Evolutionary conservation across 2,797 vertebrate genomes (phyloP).

Genomic region (Morelia viridis): DNA sequence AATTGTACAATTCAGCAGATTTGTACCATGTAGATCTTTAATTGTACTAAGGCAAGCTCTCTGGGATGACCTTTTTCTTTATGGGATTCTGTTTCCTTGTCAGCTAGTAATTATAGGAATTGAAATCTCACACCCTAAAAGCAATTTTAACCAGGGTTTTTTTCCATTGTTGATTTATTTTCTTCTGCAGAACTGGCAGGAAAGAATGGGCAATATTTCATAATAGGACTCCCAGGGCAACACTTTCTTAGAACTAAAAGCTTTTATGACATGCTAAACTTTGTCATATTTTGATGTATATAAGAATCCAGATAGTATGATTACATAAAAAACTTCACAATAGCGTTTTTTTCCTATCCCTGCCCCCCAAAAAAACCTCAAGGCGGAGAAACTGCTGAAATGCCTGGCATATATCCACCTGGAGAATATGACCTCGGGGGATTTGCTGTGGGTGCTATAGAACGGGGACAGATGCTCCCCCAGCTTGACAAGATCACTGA

Average conservation of each 20-base stretch:
- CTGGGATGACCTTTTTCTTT: neutral
- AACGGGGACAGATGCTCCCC: conserved; percentile 84
- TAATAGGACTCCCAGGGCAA: neutral
- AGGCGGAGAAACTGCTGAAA: conserved; percentile 97
- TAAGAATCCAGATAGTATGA: neutral
- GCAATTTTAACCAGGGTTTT: neutral
- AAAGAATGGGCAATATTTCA: neutral
- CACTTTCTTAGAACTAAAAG: neutral
- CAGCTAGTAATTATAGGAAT: neutral
- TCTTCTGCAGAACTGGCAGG: neutral
- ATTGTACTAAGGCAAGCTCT: neutral
- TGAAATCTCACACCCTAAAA: neutral
- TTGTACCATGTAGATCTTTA: neutral
- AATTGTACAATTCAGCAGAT: neutral
- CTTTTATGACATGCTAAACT: neutral
- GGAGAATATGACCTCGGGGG: conserved; percentile 95
- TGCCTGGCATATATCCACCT: conserved; percentile 87
- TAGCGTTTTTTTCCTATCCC: neutral
- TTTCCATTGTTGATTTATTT: neutral
- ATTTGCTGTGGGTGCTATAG: conserved; percentile 91
- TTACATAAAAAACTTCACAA: neutral
- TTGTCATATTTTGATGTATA: neutral
- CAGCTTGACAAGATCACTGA: conserved; percentile 78
- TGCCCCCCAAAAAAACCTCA: neutral
- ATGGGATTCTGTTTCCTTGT: neutral